Evolutionary conservation across 2,113 vertebrate species (phyloP), one percentile per base, ranked within the genome.

Genomic region (Pelvicachromis taeniatus): DNA sequence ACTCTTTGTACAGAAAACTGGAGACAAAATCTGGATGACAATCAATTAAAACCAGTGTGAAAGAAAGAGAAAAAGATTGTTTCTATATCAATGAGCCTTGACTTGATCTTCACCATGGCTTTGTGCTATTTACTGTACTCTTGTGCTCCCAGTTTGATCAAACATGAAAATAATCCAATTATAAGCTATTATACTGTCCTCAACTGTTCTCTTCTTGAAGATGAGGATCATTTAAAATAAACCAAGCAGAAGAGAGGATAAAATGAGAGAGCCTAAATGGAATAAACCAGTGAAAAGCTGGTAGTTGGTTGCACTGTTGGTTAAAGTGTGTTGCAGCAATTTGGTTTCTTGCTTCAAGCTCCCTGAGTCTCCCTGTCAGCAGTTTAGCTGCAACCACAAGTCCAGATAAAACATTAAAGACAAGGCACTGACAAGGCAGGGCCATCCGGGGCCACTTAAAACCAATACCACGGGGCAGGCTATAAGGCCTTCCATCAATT

Each of bases 401-500:
- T 84, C 85, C 77, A 91, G 88, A 94, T 89, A 91, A 89, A 92
- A 88, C 89, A 93, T 92, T 89, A 91, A 92, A 91, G 90, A 91
- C 81, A 9, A 93, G 85, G 80, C 90, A 85, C 91, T 92, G 94
- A 95, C 91, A 87, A 85, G 84, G 55, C 88, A 90, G 82, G 63
- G 89, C 86, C 92, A 91, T 90, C 88, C 12, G 61, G 81, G 92
- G 88, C 90, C 92, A 93, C 90, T 93, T 93, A 90, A 90, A 90
- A 91, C 88, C 93, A 91, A 93, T 93, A 91, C 91, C 79, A 83
- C 35, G 73, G 91, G 81, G 88, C 89, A 89, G 87, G 80, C 85
- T 91, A 50, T 65, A 87, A 92, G 93, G 93, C 90, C 90, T 88
- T 93, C 88, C 88, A 87, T 96, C 95, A 94, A 95, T 95, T 95